These are phyloP conservation scores for Bujurquina vittata DNA, from an alignment of 2,113 vertebrate species.

Conservation along the genomic window DNA sequence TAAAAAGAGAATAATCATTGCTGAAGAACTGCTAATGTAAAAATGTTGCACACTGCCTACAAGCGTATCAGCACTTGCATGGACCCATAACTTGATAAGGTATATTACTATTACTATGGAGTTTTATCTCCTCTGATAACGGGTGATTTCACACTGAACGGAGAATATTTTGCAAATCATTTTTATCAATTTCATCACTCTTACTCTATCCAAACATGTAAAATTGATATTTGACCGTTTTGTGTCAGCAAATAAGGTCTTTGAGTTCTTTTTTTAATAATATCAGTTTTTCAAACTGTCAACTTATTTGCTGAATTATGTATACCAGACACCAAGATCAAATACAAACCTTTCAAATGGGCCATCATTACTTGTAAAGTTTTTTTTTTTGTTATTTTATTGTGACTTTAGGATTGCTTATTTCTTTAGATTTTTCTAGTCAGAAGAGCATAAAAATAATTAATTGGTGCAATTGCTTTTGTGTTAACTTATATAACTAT, in stretches of 20 bases:
- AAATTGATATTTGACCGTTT: background rate
- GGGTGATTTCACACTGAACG: background rate
- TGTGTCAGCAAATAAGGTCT: background rate
- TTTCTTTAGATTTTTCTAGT: background rate
- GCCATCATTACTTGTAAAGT: background rate
- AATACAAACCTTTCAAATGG: background rate
- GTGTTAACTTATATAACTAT: background rate
- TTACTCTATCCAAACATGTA: background rate
- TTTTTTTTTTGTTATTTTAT: background rate
- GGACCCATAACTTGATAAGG: background rate
- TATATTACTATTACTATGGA: background rate
- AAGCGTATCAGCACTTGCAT: background rate
- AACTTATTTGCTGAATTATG: background rate
- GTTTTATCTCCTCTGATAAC: background rate
- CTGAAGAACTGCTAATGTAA: background rate
- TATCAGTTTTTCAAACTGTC: background rate
- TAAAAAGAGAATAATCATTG: background rate
- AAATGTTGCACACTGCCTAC: background rate
- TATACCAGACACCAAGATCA: conserved; percentile 6
- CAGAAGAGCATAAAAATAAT: background rate
- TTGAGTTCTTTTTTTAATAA: background rate
- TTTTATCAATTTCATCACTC: background rate
- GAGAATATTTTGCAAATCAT: background rate
- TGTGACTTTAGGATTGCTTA: background rate
- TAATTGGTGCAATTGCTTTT: background rate